phyloP scores from a whole-genome alignment of 1,140 invertebrate species.

The Papilio polyxenes region DNA sequence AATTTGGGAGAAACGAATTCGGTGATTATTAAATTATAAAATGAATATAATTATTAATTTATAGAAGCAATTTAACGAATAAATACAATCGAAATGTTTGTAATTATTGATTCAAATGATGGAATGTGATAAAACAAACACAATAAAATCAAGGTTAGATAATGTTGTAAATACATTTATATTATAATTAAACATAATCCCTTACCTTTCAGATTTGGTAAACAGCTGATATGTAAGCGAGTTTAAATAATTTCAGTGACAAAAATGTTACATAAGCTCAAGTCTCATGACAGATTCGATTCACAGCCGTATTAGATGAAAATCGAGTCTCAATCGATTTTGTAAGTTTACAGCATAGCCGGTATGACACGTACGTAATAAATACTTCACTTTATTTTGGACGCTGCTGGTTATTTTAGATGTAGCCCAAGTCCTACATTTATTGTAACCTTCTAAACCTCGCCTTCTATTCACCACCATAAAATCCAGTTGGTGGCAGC shows the following conservation, averaged over 20 bases:
- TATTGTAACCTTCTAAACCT: constrained; percentile 57
- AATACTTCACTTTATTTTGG: constrained; percentile 72
- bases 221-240: constrained; percentile 65
- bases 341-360: constrained; percentile 62
- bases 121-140: constrained; percentile 44
- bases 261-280: constrained; percentile 77
- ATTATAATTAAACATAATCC: constrained; percentile 51
- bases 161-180: constrained; percentile 39
- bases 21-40: constrained; percentile 1
- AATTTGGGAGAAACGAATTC: background rate
- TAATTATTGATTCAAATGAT: constrained; percentile 35
- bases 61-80: constrained; percentile 32
- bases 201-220: constrained; percentile 70
- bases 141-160: constrained; percentile 56
- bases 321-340: constrained; percentile 59
- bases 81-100: constrained; percentile 36
- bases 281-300: constrained; percentile 69
- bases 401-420: constrained; percentile 59
- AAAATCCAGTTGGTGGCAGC: constrained; percentile 68
- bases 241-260: constrained; percentile 63
- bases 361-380: constrained; percentile 50
- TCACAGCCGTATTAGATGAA: constrained; percentile 53
- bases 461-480: constrained; percentile 46
- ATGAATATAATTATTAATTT: constrained; percentile 21
- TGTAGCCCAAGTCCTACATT: constrained; percentile 73